Evolutionary conservation across 2,113 vertebrate species (phyloP).

Genomic region (Pedionomus torquatus): DNA sequence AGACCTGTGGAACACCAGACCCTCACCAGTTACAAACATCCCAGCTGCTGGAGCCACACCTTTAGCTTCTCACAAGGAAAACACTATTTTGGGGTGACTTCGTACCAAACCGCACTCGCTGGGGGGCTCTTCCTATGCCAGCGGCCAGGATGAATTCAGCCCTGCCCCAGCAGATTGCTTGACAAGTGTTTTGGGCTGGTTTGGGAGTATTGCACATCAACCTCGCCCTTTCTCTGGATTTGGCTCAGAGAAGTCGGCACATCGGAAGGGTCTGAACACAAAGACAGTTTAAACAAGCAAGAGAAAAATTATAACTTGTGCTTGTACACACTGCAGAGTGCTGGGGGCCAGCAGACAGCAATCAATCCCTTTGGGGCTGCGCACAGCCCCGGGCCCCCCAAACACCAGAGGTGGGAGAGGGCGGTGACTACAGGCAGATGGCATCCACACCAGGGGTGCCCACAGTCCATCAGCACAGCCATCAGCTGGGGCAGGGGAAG

Average conservation of each 20-base stretch:
- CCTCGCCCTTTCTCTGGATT: not conserved
- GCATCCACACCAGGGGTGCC: fast-evolving
- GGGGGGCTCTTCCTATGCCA: fast-evolving
- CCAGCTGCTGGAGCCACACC: not conserved
- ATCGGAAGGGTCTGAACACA: fast-evolving
- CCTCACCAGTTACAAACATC: not conserved
- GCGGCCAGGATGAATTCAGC: not conserved
- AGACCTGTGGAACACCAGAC: not conserved
- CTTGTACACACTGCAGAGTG: fast-evolving
- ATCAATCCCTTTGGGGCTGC: fast-evolving
- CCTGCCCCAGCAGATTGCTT: not conserved
- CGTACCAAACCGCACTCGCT: fast-evolving
- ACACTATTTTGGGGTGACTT: fast-evolving
- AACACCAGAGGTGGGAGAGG: fast-evolving
- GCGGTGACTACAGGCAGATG: fast-evolving
- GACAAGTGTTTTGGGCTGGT: fast-evolving
- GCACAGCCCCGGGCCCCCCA: fast-evolving
- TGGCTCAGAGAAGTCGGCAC: not conserved
- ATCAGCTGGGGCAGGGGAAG: fast-evolving
- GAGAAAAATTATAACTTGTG: not conserved
- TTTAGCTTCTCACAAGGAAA: not conserved
- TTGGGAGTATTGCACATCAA: fast-evolving
- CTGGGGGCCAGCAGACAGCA: not conserved
- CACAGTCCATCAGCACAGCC: not conserved
- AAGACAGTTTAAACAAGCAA: not conserved